Evolutionary conservation across 2,113 vertebrate genomes (phyloP).

Genomic region (Paradisaea rubra): DNA sequence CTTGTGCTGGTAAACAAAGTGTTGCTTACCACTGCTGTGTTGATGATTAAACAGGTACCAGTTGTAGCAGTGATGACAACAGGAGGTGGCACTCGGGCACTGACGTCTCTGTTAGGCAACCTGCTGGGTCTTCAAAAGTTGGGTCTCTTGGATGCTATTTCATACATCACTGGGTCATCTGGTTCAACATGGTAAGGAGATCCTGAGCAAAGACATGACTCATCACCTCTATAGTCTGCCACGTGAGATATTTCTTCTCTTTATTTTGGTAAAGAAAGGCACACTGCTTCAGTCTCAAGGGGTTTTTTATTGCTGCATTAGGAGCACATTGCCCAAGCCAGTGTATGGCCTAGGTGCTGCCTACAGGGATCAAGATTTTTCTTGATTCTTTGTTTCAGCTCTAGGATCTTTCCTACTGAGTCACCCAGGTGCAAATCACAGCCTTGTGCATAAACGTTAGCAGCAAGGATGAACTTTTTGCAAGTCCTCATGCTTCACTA

Average conservation of each 20-base stretch:
- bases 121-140: constrained; percentile 77
- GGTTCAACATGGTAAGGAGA: constrained; percentile 84
- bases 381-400: not conserved
- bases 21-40: not conserved
- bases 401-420: not conserved
- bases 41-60: constrained; percentile 72
- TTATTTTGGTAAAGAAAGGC: not conserved
- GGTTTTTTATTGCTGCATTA: not conserved
- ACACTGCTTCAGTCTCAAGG: rapidly evolving
- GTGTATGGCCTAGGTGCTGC: too few relatives aligned
- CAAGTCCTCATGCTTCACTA: not conserved
- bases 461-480: not conserved
- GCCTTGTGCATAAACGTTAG: not conserved
- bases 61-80: constrained; percentile 79
- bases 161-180: constrained; percentile 82
- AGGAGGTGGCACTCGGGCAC: constrained; percentile 81
- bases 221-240: not conserved
- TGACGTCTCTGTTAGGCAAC: constrained; percentile 77
- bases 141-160: constrained; percentile 76
- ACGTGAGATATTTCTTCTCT: not conserved
- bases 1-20: not conserved
- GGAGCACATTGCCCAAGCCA: not conserved
- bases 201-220: not conserved
- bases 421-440: not conserved
- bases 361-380: not conserved